A percentile compares a stretch with the other conserved stretches of the same genome.
Evolutionary conservation across 2,113 vertebrate species (phyloP).

Genomic region (Sarotherodon lohbergeri): DNA sequence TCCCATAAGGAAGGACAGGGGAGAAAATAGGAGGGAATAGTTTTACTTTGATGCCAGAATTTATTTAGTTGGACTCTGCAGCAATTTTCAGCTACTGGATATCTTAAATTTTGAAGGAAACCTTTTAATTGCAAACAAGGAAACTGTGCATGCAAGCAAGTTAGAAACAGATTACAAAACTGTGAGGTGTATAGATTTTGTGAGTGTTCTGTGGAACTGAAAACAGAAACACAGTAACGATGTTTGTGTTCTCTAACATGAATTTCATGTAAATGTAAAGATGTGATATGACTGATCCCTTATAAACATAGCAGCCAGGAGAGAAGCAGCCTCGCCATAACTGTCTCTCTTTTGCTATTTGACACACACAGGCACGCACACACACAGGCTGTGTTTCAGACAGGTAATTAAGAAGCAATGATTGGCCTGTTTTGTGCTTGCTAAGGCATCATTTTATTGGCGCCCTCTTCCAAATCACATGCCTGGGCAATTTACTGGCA

Average conservation of each 20-base stretch:
- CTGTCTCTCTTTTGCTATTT: not conserved
- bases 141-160: not conserved
- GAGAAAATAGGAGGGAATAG: not conserved
- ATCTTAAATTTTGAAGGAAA: not conserved
- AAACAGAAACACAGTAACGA: not conserved
- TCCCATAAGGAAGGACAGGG: not conserved
- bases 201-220: not conserved
- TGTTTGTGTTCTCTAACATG: not conserved
- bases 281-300: not conserved
- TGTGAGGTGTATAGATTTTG: not conserved
- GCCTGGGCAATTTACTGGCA: slow-evolving; percentile 5
- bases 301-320: not conserved
- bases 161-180: not conserved
- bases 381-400: not conserved
- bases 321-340: slow-evolving; percentile 1
- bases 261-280: not conserved
- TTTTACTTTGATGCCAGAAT: slow-evolving; percentile 27
- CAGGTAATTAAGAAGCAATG: slow-evolving; percentile 35
- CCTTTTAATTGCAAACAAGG: not conserved
- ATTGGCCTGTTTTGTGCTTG: slow-evolving; percentile 26
- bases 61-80: not conserved
- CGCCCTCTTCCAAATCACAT: slow-evolving; percentile 18
- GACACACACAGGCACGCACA: not conserved
- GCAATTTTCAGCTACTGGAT: not conserved
- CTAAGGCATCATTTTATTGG: slow-evolving; percentile 36